A percentile compares a stretch with the other conserved stretches of the same genome.
Evolutionary conservation across 2,888 invertebrate species (phyloP).

Genomic region (Orchestes rusci): DNA sequence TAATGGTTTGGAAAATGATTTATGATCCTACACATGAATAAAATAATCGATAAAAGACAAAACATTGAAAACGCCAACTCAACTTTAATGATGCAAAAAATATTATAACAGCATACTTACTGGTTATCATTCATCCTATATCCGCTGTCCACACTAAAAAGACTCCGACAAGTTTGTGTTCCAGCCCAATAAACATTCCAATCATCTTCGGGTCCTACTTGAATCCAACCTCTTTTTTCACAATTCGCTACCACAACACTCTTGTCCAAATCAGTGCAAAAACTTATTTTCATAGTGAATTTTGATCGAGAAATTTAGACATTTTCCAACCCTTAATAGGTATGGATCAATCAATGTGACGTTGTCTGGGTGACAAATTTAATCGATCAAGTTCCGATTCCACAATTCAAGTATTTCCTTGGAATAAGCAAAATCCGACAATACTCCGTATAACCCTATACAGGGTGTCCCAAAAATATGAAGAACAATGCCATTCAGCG

Average conservation of each 20-base stretch:
- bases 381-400: too few relatives aligned
- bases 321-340: slow-evolving; percentile 10
- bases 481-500: too few relatives aligned
- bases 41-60: too few relatives aligned
- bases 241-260: slow-evolving; percentile 89
- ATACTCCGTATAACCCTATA: too few relatives aligned
- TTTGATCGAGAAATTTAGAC: neutral
- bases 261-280: slow-evolving; percentile 87
- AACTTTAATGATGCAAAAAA: neutral
- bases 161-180: slow-evolving; percentile 80
- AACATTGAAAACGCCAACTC: too few relatives aligned
- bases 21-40: slow-evolving; percentile 78
- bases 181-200: slow-evolving; percentile 97
- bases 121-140: slow-evolving; percentile 90
- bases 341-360: slow-evolving; percentile 16
- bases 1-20: slow-evolving; percentile 97
- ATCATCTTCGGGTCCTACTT: slow-evolving; percentile 83
- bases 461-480: too few relatives aligned
- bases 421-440: too few relatives aligned
- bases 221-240: slow-evolving; percentile 84
- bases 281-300: slow-evolving; percentile 48
- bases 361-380: neutral
- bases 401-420: too few relatives aligned
- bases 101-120: slow-evolving; percentile 46
- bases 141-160: slow-evolving; percentile 88